These are phyloP conservation scores for Tragelaphus scriptus DNA, from an alignment of 2,113 vertebrate species.

Conservation along the genomic window DNA sequence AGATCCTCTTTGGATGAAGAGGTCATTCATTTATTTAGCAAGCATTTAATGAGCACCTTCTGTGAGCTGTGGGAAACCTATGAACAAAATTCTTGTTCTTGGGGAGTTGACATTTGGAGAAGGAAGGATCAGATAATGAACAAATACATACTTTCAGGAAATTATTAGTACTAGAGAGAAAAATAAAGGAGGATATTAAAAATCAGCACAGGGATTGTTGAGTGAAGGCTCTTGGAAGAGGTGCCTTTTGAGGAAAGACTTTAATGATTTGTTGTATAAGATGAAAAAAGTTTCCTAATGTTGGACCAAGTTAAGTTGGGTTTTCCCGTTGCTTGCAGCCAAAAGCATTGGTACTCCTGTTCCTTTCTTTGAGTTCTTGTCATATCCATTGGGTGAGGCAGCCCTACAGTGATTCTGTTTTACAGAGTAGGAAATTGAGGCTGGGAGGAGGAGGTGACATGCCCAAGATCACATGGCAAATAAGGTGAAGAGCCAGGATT, in stretches of 20 bases:
- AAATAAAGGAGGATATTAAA: background rate
- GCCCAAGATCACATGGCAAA: background rate
- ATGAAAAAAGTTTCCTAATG: background rate
- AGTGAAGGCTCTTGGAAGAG: background rate
- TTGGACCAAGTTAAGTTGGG: background rate
- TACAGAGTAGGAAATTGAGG: background rate
- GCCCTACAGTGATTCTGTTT: background rate
- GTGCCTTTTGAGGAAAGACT: background rate
- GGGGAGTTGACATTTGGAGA: conserved; percentile 1
- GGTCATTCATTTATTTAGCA: background rate
- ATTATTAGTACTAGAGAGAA: background rate
- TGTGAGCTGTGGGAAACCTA: background rate
- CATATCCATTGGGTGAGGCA: accelerated
- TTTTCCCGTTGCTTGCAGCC: background rate
- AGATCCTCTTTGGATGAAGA: background rate
- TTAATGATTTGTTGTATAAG: background rate
- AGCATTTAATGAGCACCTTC: background rate
- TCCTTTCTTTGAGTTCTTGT: background rate
- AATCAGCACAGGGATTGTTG: background rate
- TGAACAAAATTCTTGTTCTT: background rate
- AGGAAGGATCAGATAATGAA: background rate
- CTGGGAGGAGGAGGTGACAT: background rate
- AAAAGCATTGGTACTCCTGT: background rate
- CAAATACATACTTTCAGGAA: background rate
- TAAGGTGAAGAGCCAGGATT: background rate